A percentile compares a stretch with the other conserved stretches of the same genome.
Evolutionary conservation across 2,113 vertebrate genomes (phyloP).

Genomic region (Indicator maculatus): DNA sequence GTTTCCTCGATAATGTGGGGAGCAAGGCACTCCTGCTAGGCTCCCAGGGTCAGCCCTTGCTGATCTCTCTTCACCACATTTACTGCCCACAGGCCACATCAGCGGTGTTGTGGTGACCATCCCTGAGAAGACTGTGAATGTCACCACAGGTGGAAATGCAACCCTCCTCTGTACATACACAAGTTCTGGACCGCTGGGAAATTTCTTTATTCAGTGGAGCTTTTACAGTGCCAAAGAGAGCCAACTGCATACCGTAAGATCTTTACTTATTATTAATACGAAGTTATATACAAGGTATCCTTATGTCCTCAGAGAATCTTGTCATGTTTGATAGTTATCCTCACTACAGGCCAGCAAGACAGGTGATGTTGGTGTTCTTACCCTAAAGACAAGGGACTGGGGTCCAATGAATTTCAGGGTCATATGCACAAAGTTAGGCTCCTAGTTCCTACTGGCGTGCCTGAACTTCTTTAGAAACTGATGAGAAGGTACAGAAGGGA

Average conservation of each 20-base stretch:
- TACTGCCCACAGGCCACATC: constrained; percentile 34
- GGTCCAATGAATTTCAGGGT: not conserved
- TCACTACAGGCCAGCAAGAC: not conserved
- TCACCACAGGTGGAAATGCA: constrained; percentile 27
- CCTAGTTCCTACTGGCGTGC: not conserved
- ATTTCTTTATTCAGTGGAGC: constrained; percentile 69
- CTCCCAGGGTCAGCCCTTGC: not conserved
- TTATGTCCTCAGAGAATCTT: not conserved
- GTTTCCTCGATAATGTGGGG: rapidly evolving
- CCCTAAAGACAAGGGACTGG: not conserved
- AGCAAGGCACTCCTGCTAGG: rapidly evolving
- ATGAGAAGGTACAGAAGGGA: not conserved
- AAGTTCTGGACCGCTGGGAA: not conserved
- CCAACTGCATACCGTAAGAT: constrained; percentile 41
- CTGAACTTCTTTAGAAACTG: not conserved
- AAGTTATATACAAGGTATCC: not conserved
- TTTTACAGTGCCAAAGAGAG: constrained; percentile 56
- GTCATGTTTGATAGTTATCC: not conserved
- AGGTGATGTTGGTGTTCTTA: not conserved
- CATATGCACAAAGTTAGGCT: not conserved
- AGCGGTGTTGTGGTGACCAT: constrained; percentile 11
- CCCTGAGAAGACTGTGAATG: constrained; percentile 50
- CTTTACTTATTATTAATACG: not conserved
- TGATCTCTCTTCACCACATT: not conserved
- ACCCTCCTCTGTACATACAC: constrained; percentile 65